phyloP scores from a whole-genome alignment of 2,797 vertebrate genomes.

The Allobates femoralis region DNA sequence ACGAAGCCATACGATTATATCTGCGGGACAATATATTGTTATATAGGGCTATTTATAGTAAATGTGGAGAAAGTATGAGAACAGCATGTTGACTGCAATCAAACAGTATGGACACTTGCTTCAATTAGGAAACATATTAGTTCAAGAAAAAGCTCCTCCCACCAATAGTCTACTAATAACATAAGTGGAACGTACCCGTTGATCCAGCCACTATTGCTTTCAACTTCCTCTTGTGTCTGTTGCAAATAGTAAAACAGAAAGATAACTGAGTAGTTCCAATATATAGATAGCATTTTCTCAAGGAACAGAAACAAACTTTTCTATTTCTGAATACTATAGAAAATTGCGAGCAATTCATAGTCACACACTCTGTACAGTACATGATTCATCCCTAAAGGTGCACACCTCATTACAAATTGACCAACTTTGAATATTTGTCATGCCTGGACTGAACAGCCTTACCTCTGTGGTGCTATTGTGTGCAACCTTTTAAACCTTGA shows the following conservation, averaged over 20 bases:
- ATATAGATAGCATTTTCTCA: background rate
- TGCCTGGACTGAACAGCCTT: no score
- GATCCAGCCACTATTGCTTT: slow-evolving; percentile 97
- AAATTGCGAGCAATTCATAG: no score
- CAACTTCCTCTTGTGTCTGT: slow-evolving; percentile 95
- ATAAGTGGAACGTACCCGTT: slow-evolving; percentile 79
- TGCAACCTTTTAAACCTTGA: no score
- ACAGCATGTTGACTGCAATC: background rate
- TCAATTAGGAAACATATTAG: background rate
- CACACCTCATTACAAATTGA: no score
- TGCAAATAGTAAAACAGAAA: slow-evolving; percentile 23
- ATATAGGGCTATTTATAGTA: background rate
- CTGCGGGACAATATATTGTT: background rate
- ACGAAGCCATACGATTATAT: no score
- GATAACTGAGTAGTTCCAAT: no score
- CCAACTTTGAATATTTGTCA: no score
- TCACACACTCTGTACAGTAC: no score
- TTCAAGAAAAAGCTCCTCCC: background rate
- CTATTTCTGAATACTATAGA: background rate
- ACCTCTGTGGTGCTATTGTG: no score
- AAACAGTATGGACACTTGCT: background rate
- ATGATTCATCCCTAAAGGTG: no score
- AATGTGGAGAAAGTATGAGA: background rate
- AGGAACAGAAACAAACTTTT: background rate
- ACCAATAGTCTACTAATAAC: background rate